Evolutionary conservation across 2,797 vertebrate genomes (phyloP).

Genomic region (Discoglossus pictus): DNA sequence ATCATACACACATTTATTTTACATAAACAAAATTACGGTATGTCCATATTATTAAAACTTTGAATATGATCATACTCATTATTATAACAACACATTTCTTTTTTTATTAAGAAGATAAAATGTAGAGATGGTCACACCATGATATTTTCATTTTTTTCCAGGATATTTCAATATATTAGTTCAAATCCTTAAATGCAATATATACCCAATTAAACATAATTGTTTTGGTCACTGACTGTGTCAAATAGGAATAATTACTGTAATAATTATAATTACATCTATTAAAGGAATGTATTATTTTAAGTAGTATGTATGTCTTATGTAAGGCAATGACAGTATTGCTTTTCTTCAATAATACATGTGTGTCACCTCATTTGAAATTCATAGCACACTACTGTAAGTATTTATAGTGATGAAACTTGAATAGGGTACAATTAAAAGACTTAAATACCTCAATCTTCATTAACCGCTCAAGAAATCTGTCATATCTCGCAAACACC

Average conservation of each 20-base stretch:
- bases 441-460: conserved; percentile 74
- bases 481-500: conserved; percentile 76
- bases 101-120: conserved; percentile 14
- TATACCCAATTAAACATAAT: conserved; percentile 48
- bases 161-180: background rate
- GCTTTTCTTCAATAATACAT: conserved; percentile 22
- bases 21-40: too few species aligned
- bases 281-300: conserved; percentile 33
- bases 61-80: too few species aligned
- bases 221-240: conserved; percentile 48
- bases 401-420: conserved; percentile 38
- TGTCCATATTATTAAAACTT: too few species aligned
- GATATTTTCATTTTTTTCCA: conserved; percentile 37
- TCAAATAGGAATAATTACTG: conserved; percentile 41
- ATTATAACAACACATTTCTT: background rate
- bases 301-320: conserved; percentile 25
- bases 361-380: conserved; percentile 33
- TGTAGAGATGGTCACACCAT: conserved; percentile 43
- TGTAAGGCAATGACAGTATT: conserved; percentile 4
- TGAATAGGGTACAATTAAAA: conserved; percentile 41
- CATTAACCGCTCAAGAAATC: conserved; percentile 70
- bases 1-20: too few species aligned
- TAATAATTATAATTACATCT: conserved; percentile 42
- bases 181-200: conserved; percentile 38
- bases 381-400: conserved; percentile 29